Evolutionary conservation across 2,797 vertebrate genomes (phyloP).

Genomic region (Argyrosomus regius): DNA sequence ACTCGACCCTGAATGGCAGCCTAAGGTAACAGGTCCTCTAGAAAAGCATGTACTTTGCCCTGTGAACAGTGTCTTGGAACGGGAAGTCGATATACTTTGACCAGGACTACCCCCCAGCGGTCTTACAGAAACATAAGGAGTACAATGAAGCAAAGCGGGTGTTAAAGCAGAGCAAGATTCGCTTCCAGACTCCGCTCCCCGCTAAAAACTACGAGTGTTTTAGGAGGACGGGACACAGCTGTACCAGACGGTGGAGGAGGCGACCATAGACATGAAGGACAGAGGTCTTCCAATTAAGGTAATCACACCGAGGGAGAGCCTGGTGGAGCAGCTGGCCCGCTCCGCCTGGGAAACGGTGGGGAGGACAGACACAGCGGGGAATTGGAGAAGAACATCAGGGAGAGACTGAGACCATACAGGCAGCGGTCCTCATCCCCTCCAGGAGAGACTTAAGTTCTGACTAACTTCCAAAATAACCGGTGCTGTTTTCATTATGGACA

Average conservation of each 20-base stretch:
- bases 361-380: neutral
- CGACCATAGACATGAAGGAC: slow-evolving; percentile 23
- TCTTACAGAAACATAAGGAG: slow-evolving; percentile 21
- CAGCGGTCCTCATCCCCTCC: too few species aligned
- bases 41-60: too few species aligned
- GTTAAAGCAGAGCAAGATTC: slow-evolving; percentile 12
- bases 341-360: slow-evolving; percentile 1
- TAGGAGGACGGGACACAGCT: neutral
- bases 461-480: too few species aligned
- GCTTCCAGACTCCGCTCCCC: neutral
- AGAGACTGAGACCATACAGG: neutral
- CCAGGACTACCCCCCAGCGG: too few species aligned
- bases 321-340: slow-evolving; percentile 23
- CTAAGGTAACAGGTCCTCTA: too few species aligned
- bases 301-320: slow-evolving; percentile 35
- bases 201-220: slow-evolving; percentile 22
- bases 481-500: too few species aligned
- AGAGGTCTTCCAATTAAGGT: slow-evolving; percentile 22
- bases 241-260: slow-evolving; percentile 27
- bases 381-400: neutral
- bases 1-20: too few species aligned
- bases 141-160: slow-evolving; percentile 23
- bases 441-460: neutral
- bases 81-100: too few species aligned
- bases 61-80: too few species aligned